Evolutionary conservation across 2,113 vertebrate species (phyloP).

Genomic region (Polyodon spathula): DNA sequence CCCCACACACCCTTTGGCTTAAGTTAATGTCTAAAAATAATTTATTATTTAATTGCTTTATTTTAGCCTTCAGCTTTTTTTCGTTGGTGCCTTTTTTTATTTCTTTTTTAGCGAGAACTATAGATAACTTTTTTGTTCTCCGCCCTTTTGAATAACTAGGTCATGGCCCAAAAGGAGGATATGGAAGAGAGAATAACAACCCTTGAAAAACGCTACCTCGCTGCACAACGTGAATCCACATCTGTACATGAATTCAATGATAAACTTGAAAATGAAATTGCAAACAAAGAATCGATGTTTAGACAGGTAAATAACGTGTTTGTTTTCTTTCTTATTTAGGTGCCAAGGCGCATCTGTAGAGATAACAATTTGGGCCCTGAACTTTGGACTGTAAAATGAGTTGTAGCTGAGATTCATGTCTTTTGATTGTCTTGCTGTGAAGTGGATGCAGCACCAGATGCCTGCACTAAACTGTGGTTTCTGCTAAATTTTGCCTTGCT

Average conservation of each 20-base stretch:
- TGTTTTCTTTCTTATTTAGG: neutral
- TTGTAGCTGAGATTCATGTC: no score
- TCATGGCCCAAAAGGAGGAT: conserved; percentile 93
- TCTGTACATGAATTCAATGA: conserved; percentile 96
- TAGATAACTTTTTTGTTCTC: no score
- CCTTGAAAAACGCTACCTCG: conserved; percentile 94
- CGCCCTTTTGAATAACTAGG: conserved; percentile 42
- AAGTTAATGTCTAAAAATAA: no score
- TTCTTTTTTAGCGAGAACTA: no score
- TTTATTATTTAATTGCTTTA: no score
- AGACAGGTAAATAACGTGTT: conserved; percentile 64
- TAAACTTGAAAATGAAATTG: conserved; percentile 94
- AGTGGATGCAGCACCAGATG: neutral
- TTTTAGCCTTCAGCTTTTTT: no score
- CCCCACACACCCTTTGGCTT: no score
- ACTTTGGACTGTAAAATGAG: no score
- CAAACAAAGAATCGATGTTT: conserved; percentile 86
- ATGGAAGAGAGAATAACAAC: conserved; percentile 98
- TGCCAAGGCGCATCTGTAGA: neutral
- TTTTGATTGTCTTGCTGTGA: no score
- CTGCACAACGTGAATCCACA: conserved; percentile 89
- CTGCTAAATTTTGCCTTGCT: no score
- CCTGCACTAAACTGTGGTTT: no score
- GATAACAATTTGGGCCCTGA: neutral
- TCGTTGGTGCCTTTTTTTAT: no score